Base-by-base conservation (phyloP, 2,888 invertebrate genomes). In the Nezara viridula region DNA sequence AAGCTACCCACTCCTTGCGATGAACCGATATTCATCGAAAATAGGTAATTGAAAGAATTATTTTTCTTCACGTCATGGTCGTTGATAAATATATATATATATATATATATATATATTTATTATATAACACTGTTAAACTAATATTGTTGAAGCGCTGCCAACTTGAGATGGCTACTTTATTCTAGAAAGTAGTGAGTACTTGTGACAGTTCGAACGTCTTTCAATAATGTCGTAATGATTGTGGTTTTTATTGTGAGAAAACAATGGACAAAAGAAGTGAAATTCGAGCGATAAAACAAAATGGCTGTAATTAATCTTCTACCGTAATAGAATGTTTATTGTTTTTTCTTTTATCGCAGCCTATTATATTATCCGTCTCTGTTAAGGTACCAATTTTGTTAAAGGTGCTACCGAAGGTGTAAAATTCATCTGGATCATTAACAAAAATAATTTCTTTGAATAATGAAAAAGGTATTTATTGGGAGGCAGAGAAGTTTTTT, bases 191-290 rank as follows among this genome's bases (percentile, higher is more conserved):
- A 73, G 5, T 37, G 7, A 27, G 2, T 73, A 32, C 66, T 50
- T 12, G 9, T 21, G 50, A 4, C 50, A 5, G 12, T 21, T 52
- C 21, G 21, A 32, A 27, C n/a, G 14, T 12, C 27, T 27, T 24
- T 60, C 24, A 14, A 10, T 12, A 14, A 60, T 73, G 32, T 16
- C 32, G 21, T 19, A 21, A 73, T 32, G 66, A 37, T 37, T 19
- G 19, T 4, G 32, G 32, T 37, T 73, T 9, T 73, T 73, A 73
- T 73, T 37, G 24, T 73, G 7, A 73, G 37, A 1, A 0, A 73
- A 73, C 66, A 73, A 73, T 73, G 21, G 37, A 73, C 66, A 73
- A 73, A 73, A 19, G 66, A 73, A 73, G 66, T 73, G 66, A 73
- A 73, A 73, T 73, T 24, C 27, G 60, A 10, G 1, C 27, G n/a